phyloP scores from a whole-genome alignment of 2,888 invertebrate species.

The Dorcus hopei region DNA sequence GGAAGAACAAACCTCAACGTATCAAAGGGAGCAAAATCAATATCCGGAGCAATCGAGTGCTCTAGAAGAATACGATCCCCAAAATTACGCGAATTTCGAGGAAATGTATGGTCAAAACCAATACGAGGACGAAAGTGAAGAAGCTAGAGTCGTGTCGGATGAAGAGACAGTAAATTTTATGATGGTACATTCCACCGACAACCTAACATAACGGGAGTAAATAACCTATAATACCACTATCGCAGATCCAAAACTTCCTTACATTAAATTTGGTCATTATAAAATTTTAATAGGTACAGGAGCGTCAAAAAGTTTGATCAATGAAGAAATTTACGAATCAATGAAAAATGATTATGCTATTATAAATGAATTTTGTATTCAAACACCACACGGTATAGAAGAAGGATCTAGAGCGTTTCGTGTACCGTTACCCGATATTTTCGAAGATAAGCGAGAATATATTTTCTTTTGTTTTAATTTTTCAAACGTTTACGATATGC shows the following conservation, averaged over 20 bases:
- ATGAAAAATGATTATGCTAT: background rate
- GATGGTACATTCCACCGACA: too few species aligned
- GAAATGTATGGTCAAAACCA: background rate
- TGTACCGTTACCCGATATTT: slow-evolving; percentile 4
- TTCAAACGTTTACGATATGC: slow-evolving; percentile 1
- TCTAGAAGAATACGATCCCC: slow-evolving; percentile 6
- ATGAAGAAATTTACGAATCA: slow-evolving; percentile 2
- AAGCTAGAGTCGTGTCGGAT: background rate
- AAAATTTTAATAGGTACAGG: too few species aligned
- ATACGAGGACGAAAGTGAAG: background rate
- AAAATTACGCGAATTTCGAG: background rate
- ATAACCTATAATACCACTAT: slow-evolving; percentile 2
- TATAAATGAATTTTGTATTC: slow-evolving; percentile 2
- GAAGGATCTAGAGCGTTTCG: background rate
- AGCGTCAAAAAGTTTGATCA: background rate
- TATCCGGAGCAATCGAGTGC: background rate
- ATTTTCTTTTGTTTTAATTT: slow-evolving; percentile 9
- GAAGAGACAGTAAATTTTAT: too few species aligned
- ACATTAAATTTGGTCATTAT: background rate
- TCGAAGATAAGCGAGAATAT: background rate
- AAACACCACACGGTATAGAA: background rate
- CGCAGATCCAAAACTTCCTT: background rate
- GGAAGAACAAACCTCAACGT: too few species aligned
- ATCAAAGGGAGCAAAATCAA: too few species aligned
- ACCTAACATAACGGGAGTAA: background rate